Conservation (phyloP, 1,140 invertebrate genomes). For the Fragariocoptes setiger region DNA sequence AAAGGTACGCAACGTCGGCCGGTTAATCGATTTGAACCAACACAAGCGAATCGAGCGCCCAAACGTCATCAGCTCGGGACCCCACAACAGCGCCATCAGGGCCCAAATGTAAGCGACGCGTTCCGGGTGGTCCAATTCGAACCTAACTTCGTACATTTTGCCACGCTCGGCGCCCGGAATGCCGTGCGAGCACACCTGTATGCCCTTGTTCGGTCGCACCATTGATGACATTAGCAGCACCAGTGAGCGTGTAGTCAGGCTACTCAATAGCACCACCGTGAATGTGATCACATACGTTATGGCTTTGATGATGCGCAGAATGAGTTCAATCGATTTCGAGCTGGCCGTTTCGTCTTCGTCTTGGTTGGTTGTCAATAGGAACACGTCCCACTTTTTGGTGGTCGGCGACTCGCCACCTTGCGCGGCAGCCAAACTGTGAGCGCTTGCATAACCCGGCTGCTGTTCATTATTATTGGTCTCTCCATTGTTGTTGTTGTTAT, state of each 20-base stretch:
- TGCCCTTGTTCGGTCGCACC: conserved; percentile 9
- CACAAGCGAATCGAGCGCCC: conserved; percentile 55
- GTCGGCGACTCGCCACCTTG: conserved; percentile 5
- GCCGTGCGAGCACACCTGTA: conserved; percentile 11
- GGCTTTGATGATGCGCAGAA: conserved; percentile 13
- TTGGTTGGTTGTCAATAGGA: conserved; percentile 53
- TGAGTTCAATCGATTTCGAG: conserved; percentile 11
- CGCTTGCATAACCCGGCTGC: background rate
- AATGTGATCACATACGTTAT: conserved; percentile 17
- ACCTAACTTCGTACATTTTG: conserved; percentile 9
- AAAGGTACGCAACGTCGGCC: conserved; percentile 10
- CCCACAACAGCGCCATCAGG: conserved; percentile 42
- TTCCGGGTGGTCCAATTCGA: conserved; percentile 22
- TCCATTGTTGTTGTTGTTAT: background rate
- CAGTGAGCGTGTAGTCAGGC: conserved; percentile 15
- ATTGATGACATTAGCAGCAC: conserved; percentile 19
- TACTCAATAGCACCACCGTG: conserved; percentile 14
- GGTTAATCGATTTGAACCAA: conserved; percentile 33
- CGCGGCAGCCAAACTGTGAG: conserved; percentile 1
- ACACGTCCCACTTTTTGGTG: conserved; percentile 82
- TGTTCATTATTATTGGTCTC: background rate
- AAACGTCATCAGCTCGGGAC: conserved; percentile 55
- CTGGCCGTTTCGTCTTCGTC: conserved; percentile 29
- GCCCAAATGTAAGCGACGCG: conserved; percentile 73
- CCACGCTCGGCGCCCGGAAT: conserved; percentile 11